A percentile compares a stretch with the other conserved stretches of the same genome.
Conservation (phyloP, 2,797 vertebrate species). For the Eidolon dupreanum region DNA sequence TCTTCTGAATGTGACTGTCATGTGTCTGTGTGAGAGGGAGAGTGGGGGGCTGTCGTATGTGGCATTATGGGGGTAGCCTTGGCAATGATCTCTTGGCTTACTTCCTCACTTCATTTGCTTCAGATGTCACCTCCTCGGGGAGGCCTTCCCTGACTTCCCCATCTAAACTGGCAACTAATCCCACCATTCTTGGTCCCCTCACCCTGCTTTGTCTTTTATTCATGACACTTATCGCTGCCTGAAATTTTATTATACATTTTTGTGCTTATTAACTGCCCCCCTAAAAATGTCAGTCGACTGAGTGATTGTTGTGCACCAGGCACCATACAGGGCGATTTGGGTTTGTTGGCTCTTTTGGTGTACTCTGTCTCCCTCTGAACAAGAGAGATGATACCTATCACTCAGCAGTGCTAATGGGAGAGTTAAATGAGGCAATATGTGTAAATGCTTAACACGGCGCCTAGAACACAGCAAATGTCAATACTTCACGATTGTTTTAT, state of each 20-base stretch:
- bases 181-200: accelerated
- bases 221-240: neutral
- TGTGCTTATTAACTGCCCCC: neutral
- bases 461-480: neutral
- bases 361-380: neutral
- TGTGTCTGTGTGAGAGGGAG: neutral
- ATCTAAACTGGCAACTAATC: neutral
- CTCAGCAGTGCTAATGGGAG: neutral
- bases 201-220: neutral
- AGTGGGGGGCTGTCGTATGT: neutral
- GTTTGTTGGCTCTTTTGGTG: neutral
- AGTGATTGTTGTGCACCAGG: neutral
- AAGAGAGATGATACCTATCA: neutral
- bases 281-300: neutral
- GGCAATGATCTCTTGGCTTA: neutral
- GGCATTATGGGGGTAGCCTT: neutral
- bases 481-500: neutral
- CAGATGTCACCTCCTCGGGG: neutral
- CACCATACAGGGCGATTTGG: neutral
- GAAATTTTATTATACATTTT: neutral
- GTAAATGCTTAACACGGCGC: neutral
- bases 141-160: neutral
- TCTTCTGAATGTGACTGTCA: neutral
- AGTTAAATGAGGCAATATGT: neutral
- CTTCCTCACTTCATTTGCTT: neutral